Evolutionary conservation across 53 echinoderm and acorn worm species (phyloP), one percentile per base, ranked within the genome.

Genomic region (Holothuria leucospilota): DNA sequence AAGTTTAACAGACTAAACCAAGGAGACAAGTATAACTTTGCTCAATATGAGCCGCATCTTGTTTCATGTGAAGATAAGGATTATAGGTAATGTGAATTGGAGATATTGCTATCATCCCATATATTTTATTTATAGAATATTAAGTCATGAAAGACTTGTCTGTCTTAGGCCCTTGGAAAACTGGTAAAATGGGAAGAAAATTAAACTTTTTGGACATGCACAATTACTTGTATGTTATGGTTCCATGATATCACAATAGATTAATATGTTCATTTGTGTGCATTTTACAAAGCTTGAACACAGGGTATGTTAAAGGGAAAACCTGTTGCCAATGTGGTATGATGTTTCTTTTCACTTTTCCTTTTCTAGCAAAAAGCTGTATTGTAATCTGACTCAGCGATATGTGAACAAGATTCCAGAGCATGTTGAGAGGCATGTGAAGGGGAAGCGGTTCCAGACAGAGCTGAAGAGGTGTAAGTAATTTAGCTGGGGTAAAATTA

Each of bases 371-470:
- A 46, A 83, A 20, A 64, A 67, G 12, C 84, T 83, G 41, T 83
- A 83, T 53, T 83, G 84, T 49, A 64, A 83, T 27, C 40, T 83
- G 28, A 83, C 84, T 42, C 84, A 83, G 8, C 65, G 84, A 0
- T 67, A 63, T 20, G 65, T 83, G 13, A 83, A 83, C 84, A 64
- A 49, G 51, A n/a, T 83, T 63, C 84, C 66, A 41, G 84, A 67
- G 39, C 84, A 83, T 67, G 51, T 83, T 40, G 84, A 83, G 66
- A 83, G 84, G 67, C 84, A 83, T 42, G 84, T 83, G 65, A 67
- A 64, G 27, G 84, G 84, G n/a, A 83, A 66, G 27, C 84, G 84
- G 39, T 83, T 40, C 28, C 49, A 52, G 38, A 64, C 23, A 83
- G 84, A 83, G 84, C 63, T 83, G 27, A 67, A 64, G 46, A 64